Evolutionary conservation across 2,888 invertebrate species (phyloP).

Genomic region (Sinopyrophorus schimmeli): DNA sequence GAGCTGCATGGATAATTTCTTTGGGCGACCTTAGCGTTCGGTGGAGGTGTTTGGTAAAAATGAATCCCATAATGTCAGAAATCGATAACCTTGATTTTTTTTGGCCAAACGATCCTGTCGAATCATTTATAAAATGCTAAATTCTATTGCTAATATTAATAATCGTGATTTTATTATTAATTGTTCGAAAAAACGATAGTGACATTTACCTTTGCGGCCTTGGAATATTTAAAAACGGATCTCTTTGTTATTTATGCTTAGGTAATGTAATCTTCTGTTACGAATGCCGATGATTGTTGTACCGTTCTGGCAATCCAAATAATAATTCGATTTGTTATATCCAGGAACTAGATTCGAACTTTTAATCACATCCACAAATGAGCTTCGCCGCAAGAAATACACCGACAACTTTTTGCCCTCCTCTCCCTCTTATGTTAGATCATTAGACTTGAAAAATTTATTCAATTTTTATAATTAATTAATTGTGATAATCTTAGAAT

Average conservation of each 20-base stretch:
- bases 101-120: slow-evolving; percentile 15
- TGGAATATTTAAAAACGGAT: slow-evolving; percentile 25
- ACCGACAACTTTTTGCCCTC: too few species aligned
- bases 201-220: slow-evolving; percentile 26
- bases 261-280: slow-evolving; percentile 23
- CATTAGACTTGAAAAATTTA: slow-evolving; percentile 10
- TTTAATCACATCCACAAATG: slow-evolving; percentile 21
- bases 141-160: slow-evolving; percentile 26
- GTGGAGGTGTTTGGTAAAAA: too few species aligned
- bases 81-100: slow-evolving; percentile 19
- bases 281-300: slow-evolving; percentile 12
- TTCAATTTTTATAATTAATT: slow-evolving; percentile 12
- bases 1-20: too few species aligned
- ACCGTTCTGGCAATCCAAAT: slow-evolving; percentile 20
- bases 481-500: too few species aligned
- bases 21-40: too few species aligned
- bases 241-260: slow-evolving; percentile 26
- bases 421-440: too few species aligned
- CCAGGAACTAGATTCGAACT: slow-evolving; percentile 22
- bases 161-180: slow-evolving; percentile 30
- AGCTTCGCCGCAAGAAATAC: slow-evolving; percentile 8
- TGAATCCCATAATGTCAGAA: slow-evolving; percentile 14
- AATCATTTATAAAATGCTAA: slow-evolving; percentile 27
- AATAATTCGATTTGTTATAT: slow-evolving; percentile 27
- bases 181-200: slow-evolving; percentile 25